Conservation (phyloP, 2,797 vertebrate genomes). For the Typhlichthys eigenmanni region DNA sequence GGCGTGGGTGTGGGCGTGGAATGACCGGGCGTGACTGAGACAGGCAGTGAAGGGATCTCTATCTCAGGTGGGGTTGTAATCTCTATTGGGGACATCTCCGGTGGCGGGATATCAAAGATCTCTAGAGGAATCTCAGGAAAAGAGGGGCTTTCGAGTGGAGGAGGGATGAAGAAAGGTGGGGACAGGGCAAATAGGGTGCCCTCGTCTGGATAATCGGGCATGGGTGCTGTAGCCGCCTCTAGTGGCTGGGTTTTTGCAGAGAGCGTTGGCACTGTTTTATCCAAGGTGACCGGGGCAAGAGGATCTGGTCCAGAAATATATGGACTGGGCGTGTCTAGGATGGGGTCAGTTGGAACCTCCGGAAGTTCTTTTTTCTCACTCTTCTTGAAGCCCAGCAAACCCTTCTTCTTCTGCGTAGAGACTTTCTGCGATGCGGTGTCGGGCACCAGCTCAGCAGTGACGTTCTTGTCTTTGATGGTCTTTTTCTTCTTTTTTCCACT, state of each 20-base stretch:
- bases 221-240: slow-evolving; percentile 20
- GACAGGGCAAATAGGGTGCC: slow-evolving; percentile 5
- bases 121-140: slow-evolving; percentile 23
- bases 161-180: slow-evolving; percentile 16
- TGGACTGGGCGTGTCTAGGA: slow-evolving; percentile 45
- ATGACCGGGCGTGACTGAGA: slow-evolving; percentile 20
- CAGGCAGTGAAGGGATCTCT: slow-evolving; percentile 30
- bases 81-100: slow-evolving; percentile 10
- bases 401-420: slow-evolving; percentile 52
- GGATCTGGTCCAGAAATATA: slow-evolving; percentile 24
- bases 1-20: slow-evolving; percentile 8
- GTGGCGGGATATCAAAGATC: slow-evolving; percentile 39
- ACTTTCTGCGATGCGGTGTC: slow-evolving; percentile 49
- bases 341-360: slow-evolving; percentile 20
- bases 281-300: slow-evolving; percentile 42
- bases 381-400: slow-evolving; percentile 54
- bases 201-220: slow-evolving; percentile 20
- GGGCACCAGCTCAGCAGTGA: slow-evolving; percentile 44
- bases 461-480: slow-evolving; percentile 50
- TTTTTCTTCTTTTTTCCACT: slow-evolving; percentile 63
- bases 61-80: slow-evolving; percentile 36
- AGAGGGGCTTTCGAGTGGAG: slow-evolving; percentile 17
- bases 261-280: neutral
- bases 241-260: slow-evolving; percentile 3
- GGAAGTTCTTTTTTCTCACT: slow-evolving; percentile 27